phyloP scores from a whole-genome alignment of 1,140 invertebrate species.

The Phymastichus coffea region DNA sequence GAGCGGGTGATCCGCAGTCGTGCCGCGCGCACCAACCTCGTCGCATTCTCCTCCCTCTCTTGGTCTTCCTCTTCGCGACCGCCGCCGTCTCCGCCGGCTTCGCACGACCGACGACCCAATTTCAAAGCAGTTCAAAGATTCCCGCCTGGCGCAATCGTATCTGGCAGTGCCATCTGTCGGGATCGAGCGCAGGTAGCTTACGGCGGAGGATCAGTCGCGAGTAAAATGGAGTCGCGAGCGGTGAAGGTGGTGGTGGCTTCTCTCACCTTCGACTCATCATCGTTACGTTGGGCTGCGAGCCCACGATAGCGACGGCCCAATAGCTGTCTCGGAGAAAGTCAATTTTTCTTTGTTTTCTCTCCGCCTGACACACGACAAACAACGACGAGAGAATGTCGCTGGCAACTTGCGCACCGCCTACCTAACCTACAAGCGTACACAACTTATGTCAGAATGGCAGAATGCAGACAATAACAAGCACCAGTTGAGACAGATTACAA shows the following conservation, averaged over 20 bases:
- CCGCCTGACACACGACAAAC: no score
- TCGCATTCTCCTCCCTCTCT: neutral
- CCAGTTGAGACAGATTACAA: neutral
- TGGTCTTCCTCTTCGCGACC: neutral
- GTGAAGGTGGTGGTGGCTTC: conserved; percentile 40
- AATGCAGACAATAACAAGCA: neutral
- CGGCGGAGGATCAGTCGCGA: conserved; percentile 36
- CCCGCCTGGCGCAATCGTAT: neutral
- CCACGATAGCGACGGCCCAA: conserved; percentile 7
- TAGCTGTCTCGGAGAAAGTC: neutral
- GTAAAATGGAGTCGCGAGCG: conserved; percentile 53
- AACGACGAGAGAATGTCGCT: no score
- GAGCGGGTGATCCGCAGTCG: conserved; percentile 13
- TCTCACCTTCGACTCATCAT: conserved; percentile 5
- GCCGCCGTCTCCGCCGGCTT: neutral
- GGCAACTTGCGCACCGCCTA: no score
- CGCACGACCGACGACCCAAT: neutral
- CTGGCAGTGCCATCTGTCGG: conserved; percentile 9
- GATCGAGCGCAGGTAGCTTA: neutral
- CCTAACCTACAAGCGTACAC: no score
- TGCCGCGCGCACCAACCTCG: conserved; percentile 23
- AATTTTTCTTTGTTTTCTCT: conserved; percentile 3
- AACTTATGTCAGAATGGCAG: neutral
- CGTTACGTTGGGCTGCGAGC: conserved; percentile 8
- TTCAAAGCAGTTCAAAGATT: conserved; percentile 8